Evolutionary conservation across 2,113 vertebrate genomes (phyloP).

Genomic region (Heterocephalus glaber): DNA sequence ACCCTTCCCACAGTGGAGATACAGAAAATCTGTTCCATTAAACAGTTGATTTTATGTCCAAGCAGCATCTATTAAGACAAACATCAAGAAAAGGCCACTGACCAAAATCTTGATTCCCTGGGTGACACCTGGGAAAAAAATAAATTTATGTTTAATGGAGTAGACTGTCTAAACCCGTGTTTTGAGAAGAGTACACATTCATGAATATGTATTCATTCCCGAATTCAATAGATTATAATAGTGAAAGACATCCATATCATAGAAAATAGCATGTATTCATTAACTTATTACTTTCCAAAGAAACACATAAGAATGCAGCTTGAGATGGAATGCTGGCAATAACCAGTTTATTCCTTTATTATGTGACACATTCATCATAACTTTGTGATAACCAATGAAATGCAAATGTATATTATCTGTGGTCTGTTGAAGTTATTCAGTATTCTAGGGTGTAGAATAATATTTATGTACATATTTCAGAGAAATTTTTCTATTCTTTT

Average conservation of each 20-base stretch:
- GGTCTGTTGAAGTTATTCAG: slow-evolving; percentile 19
- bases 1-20: slow-evolving; percentile 23
- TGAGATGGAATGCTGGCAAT: slow-evolving; percentile 32
- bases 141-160: slow-evolving; percentile 77
- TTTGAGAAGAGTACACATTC: slow-evolving; percentile 66
- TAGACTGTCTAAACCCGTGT: slow-evolving; percentile 69
- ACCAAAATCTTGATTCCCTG: slow-evolving; percentile 68
- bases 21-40: slow-evolving; percentile 68
- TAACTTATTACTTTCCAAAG: slow-evolving; percentile 67
- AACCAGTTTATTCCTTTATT: slow-evolving; percentile 59
- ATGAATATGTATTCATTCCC: slow-evolving; percentile 77
- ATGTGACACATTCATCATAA: slow-evolving; percentile 46
- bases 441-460: neutral
- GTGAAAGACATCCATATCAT: slow-evolving; percentile 63
- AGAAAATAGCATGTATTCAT: slow-evolving; percentile 55
- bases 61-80: slow-evolving; percentile 70
- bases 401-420: slow-evolving; percentile 41
- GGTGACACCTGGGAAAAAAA: slow-evolving; percentile 73
- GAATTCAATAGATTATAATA: slow-evolving; percentile 70
- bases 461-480: slow-evolving; percentile 37
- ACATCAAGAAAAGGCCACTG: slow-evolving; percentile 74
- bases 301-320: slow-evolving; percentile 62
- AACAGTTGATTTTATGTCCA: slow-evolving; percentile 76
- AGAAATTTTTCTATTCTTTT: slow-evolving; percentile 24
- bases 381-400: slow-evolving; percentile 54